Conservation (phyloP, 2,888 invertebrate species). For the Mimumesa dahlbomi region DNA sequence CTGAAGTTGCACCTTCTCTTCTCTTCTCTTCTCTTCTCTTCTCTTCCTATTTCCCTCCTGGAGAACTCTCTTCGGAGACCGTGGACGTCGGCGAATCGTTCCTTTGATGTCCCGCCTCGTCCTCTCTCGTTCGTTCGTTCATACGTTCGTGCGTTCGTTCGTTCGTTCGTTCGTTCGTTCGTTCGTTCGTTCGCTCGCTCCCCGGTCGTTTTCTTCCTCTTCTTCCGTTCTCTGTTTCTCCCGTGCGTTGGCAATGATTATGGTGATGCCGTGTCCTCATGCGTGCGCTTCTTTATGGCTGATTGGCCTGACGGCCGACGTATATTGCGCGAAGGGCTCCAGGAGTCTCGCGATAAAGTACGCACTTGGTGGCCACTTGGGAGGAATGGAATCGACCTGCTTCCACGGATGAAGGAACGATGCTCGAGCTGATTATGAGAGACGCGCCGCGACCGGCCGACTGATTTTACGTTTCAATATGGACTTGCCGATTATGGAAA, state of each 20-base stretch:
- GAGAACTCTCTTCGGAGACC: conserved; percentile 23
- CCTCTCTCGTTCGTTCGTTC: conserved; percentile 15
- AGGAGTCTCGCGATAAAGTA: conserved; percentile 39
- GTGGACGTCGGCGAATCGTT: conserved; percentile 31
- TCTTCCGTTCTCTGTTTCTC: conserved; percentile 21
- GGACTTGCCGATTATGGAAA: no score
- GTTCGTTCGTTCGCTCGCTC: neutral
- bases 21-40: conserved; percentile 4
- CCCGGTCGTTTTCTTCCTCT: neutral
- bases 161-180: conserved; percentile 1
- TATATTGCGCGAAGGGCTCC: conserved; percentile 49
- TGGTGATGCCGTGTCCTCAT: conserved; percentile 57
- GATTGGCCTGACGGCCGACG: conserved; percentile 52
- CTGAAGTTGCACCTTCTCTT: conserved; percentile 25
- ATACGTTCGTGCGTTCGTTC: conserved; percentile 19
- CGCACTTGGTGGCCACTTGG: conserved; percentile 25
- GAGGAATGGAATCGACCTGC: neutral
- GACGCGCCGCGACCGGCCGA: no score
- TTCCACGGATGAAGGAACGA: neutral
- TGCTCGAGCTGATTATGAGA: no score
- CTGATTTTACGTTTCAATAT: no score
- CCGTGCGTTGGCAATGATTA: conserved; percentile 62
- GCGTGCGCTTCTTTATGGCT: conserved; percentile 55
- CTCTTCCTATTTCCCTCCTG: conserved; percentile 29
- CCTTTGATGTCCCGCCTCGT: conserved; percentile 29